phyloP scores from a whole-genome alignment of 2,113 vertebrate genomes.

The Struthio camelus region DNA sequence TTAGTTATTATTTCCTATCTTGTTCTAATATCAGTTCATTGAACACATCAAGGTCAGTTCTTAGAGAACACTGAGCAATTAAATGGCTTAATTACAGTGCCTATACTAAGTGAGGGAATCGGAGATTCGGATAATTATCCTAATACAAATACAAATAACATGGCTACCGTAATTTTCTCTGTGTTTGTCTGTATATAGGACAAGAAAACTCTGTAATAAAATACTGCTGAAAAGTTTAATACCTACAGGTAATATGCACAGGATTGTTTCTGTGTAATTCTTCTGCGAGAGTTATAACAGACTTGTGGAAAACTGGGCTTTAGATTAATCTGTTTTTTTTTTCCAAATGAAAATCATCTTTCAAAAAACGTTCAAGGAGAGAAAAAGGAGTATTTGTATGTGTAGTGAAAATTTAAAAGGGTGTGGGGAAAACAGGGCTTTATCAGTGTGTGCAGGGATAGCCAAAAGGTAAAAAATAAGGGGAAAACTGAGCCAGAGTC shows the following conservation, averaged over 20 bases:
- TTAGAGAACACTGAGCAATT: neutral
- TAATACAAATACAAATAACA: neutral
- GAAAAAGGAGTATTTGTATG: neutral
- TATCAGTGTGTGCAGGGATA: neutral
- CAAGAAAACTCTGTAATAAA: neutral
- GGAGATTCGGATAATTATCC: constrained; percentile 1
- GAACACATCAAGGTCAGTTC: neutral
- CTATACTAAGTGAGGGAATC: neutral
- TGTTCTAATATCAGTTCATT: neutral
- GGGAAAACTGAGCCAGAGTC: neutral
- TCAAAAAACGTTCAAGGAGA: neutral
- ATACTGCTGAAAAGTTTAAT: neutral
- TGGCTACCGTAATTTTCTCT: neutral
- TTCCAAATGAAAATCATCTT: neutral
- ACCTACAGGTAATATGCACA: neutral
- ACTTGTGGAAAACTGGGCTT: neutral
- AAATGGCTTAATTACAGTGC: constrained; percentile 8
- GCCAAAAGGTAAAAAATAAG: neutral
- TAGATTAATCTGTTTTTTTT: neutral
- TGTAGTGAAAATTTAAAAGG: neutral
- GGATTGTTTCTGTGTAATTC: neutral
- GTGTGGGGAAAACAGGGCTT: neutral
- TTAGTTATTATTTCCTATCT: neutral
- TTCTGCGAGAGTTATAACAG: neutral
- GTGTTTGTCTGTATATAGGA: neutral